phyloP scores from a whole-genome alignment of 92 coral and sea anemone genomes.

The Actinostola sp. region DNA sequence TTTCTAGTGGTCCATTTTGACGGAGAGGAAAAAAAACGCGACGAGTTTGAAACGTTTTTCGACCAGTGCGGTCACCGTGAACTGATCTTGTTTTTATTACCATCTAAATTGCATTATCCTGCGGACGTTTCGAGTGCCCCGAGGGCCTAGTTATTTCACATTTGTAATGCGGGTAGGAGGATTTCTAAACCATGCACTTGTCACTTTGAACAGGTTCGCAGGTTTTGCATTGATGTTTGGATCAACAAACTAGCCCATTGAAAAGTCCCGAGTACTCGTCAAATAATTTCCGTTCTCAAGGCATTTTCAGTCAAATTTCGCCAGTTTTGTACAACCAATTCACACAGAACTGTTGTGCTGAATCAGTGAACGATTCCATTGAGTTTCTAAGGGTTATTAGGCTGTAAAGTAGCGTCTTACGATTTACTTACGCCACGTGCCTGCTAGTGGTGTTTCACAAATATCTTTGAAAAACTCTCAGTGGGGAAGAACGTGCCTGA shows the following conservation, averaged over 20 bases:
- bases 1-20: too few species aligned
- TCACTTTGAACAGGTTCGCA: constrained; percentile 5
- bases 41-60: too few species aligned
- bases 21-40: too few species aligned
- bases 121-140: background rate
- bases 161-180: background rate
- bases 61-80: too few species aligned
- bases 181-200: constrained; percentile 23
- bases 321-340: too few species aligned
- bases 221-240: constrained; percentile 14
- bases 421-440: constrained; percentile 3
- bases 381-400: background rate
- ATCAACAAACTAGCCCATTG: background rate
- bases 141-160: background rate
- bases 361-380: background rate
- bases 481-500: background rate
- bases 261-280: too few species aligned
- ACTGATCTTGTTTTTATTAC: background rate
- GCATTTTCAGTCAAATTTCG: background rate
- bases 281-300: too few species aligned
- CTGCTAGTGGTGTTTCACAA: background rate
- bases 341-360: too few species aligned
- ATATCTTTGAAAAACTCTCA: constrained; percentile 3
- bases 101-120: too few species aligned
- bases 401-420: background rate